A percentile compares a stretch with the other conserved stretches of the same genome.
These are phyloP conservation scores for Xylota segnis DNA, from an alignment of 2,888 invertebrate genomes.

Conservation along the genomic window DNA sequence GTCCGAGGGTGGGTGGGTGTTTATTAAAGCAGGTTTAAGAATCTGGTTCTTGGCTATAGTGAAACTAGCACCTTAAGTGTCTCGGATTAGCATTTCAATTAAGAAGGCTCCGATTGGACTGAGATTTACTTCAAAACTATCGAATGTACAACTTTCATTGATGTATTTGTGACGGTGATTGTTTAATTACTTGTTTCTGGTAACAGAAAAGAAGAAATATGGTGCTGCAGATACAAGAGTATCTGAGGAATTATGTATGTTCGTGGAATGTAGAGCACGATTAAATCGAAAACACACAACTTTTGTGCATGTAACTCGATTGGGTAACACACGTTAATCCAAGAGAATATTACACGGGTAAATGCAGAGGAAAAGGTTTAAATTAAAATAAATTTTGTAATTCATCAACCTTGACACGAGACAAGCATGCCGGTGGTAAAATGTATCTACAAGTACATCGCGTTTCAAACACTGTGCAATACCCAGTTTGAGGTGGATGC, in stretches of 20 bases:
- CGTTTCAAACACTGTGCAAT: not conserved
- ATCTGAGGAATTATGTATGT: no score
- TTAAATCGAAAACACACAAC: not conserved
- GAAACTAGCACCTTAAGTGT: not conserved
- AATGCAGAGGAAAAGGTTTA: not conserved
- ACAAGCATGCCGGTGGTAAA: not conserved
- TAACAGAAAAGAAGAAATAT: no score
- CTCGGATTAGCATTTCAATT: no score
- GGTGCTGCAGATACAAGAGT: no score
- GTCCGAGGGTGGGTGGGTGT: not conserved
- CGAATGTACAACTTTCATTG: no score
- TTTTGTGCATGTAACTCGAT: not conserved
- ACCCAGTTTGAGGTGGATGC: not conserved
- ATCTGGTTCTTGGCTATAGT: not conserved
- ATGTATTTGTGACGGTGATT: no score
- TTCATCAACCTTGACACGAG: not conserved
- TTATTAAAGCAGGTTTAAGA: conserved; percentile 16
- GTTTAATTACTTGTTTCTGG: no score
- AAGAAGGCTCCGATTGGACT: no score
- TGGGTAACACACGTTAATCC: not conserved
- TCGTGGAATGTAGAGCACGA: not conserved
- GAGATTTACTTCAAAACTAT: no score
- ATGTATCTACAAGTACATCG: not conserved
- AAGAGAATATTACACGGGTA: not conserved
- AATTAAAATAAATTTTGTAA: not conserved